These are phyloP conservation scores for Blastobasis lacticolella DNA, from an alignment of 2,888 invertebrate species.

Conservation along the genomic window DNA sequence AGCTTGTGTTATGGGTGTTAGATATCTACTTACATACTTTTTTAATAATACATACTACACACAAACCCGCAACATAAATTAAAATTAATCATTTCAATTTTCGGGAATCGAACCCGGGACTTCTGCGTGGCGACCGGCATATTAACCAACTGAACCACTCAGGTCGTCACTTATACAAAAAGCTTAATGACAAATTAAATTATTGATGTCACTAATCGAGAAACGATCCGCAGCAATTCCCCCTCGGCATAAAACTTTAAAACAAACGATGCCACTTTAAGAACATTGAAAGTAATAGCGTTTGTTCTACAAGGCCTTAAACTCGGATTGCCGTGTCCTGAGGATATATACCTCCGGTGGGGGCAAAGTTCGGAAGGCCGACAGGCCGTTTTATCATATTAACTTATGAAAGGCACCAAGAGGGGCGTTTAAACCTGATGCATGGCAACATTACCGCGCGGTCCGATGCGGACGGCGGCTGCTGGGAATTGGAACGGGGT, in stretches of 20 bases:
- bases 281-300: not conserved
- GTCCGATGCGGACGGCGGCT: conserved; percentile 16
- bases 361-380: conserved; percentile 16
- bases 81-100: no score
- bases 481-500: conserved; percentile 1
- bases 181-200: no score
- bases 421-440: conserved; percentile 35
- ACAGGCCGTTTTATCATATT: conserved; percentile 21
- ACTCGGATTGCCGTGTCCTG: not conserved
- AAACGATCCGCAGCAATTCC: not conserved
- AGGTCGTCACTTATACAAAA: no score
- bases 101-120: no score
- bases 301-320: not conserved
- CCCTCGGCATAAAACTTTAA: not conserved
- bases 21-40: no score
- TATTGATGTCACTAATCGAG: no score
- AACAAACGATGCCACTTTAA: not conserved
- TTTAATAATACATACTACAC: no score
- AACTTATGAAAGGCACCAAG: conserved; percentile 35
- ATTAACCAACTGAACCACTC: no score
- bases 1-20: no score
- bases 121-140: no score
- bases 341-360: conserved; percentile 25
- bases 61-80: no score
- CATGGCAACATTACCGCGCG: conserved; percentile 28